Percentiles rank a stretch among this genome's conserved stretches.
These are phyloP conservation scores for Osmoderma eremita DNA, from an alignment of 2,888 invertebrate genomes.

Conservation along the genomic window DNA sequence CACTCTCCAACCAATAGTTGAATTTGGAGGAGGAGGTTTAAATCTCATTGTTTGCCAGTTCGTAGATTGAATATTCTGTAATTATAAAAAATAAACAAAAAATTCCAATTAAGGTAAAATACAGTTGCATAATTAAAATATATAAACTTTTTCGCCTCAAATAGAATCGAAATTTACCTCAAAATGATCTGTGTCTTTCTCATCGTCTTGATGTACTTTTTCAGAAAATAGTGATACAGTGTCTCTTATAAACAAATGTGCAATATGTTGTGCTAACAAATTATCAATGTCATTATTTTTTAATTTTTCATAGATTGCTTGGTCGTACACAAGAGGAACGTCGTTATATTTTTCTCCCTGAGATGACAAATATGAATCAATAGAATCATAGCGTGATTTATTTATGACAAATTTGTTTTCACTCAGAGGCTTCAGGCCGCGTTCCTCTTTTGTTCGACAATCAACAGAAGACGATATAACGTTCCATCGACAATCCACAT, in stretches of 20 bases:
- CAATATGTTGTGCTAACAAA: constrained; percentile 92
- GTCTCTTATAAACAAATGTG: constrained; percentile 98
- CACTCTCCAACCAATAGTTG: constrained; percentile 98
- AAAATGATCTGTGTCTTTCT: constrained; percentile 96
- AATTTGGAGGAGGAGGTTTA: constrained; percentile 96
- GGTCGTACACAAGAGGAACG: constrained; percentile 87
- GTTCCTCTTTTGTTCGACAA: constrained; percentile 92
- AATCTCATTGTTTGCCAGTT: constrained; percentile 99
- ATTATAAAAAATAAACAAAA: constrained; percentile 44
- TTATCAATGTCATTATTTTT: constrained; percentile 91
- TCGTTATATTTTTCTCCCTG: constrained; percentile 94
- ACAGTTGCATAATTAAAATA: background rate
- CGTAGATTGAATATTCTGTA: constrained; percentile 96
- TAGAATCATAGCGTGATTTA: constrained; percentile 97
- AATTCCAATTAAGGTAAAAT: constrained; percentile 1
- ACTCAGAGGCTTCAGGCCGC: constrained; percentile 79
- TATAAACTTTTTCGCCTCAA: background rate
- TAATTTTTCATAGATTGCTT: constrained; percentile 83
- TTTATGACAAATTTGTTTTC: constrained; percentile 84
- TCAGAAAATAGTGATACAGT: constrained; percentile 95
- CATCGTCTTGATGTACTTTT: constrained; percentile 92
- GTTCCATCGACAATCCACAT: constrained; percentile 98
- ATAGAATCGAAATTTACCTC: constrained; percentile 72
- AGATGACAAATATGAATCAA: constrained; percentile 94
- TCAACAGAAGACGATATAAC: constrained; percentile 96